Conservation (phyloP, 2,797 vertebrate species). For the Ispidina lecontei region DNA sequence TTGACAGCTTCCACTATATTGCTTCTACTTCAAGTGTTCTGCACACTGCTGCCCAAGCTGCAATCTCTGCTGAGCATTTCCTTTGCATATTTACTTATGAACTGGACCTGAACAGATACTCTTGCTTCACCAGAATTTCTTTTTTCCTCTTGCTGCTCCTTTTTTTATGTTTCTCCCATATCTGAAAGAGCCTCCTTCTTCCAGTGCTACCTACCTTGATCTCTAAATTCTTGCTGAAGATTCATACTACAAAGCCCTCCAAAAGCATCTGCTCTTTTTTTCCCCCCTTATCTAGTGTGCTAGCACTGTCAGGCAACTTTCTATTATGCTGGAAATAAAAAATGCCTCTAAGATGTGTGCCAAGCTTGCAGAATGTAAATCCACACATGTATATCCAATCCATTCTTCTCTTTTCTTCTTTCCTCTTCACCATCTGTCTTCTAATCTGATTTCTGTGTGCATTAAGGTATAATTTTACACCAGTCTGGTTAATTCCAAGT, state of each 20-base stretch:
- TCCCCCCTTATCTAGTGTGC: conserved; percentile 26
- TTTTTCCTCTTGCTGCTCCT: conserved; percentile 4
- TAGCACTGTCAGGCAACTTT: conserved; percentile 53
- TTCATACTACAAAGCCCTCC: conserved; percentile 39
- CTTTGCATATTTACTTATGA: neutral
- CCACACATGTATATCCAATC: conserved; percentile 47
- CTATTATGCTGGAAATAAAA: conserved; percentile 60
- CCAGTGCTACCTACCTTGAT: conserved; percentile 32
- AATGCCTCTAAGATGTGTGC: conserved; percentile 41
- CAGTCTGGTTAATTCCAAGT: conserved; percentile 15
- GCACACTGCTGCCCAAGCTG: neutral
- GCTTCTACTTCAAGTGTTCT: neutral
- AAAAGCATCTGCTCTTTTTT: conserved; percentile 41
- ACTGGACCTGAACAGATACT: neutral
- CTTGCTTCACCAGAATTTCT: conserved; percentile 8
- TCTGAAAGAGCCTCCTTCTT: conserved; percentile 38
- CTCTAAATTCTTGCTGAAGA: conserved; percentile 40
- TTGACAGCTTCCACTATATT: neutral
- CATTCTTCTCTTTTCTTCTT: conserved; percentile 42
- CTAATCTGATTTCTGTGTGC: conserved; percentile 56
- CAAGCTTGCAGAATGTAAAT: conserved; percentile 65
- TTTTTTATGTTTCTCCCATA: neutral
- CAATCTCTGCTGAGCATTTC: neutral
- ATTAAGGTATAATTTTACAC: conserved; percentile 60
- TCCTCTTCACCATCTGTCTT: conserved; percentile 56